Evolutionary conservation across 2,888 invertebrate species (phyloP), one percentile per base, ranked within the genome.

Genomic region (Limenitis arthemis): DNA sequence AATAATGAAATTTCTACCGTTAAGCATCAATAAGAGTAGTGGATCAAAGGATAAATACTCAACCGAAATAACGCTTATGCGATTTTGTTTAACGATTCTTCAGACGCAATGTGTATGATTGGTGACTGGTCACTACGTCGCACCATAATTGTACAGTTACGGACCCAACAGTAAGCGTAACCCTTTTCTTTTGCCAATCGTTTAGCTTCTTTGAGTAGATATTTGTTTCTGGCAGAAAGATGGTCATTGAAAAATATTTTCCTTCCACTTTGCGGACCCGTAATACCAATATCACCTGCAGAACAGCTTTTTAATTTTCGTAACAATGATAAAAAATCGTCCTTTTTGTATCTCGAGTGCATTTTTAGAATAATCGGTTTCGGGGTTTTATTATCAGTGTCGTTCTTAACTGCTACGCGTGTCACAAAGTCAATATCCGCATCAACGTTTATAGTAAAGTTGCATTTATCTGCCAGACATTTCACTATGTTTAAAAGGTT

Each of bases 21-120:
- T 20, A 20, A 20, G 20, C 2, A 20, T 20, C 20, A 20, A 20
- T 20, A 20, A 20, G 4, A 20, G 20, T 20, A 20, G 2, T 20
- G 4, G 20, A 20, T 20, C 4, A 3, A 4, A 20, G 20, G 1
- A 20, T 20, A 20, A 20, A 20, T 20, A 20, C 20, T 1, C 20
- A 20, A 20, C 20, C 39, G 9, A 46, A 28, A n/a, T 46, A 37
- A 7, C 32, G 28, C 47, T 41, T 48, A 48, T 31, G 32, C 11
- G 36, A 48, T 48, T 42, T 48, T 48, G 28, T 48, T 48, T 48
- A 48, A 41, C 36, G 48, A 48, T 30, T 48, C 48, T 8, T 40
- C 41, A 9, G 42, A 42, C 6, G 48, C 36, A 20, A 49, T 42
- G 11, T 49, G 37, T 8, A 47, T 11, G 5, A 47, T 38, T 12